These are phyloP conservation scores for Nowickia ferox DNA, from an alignment of 2,888 invertebrate genomes.

Conservation along the genomic window DNA sequence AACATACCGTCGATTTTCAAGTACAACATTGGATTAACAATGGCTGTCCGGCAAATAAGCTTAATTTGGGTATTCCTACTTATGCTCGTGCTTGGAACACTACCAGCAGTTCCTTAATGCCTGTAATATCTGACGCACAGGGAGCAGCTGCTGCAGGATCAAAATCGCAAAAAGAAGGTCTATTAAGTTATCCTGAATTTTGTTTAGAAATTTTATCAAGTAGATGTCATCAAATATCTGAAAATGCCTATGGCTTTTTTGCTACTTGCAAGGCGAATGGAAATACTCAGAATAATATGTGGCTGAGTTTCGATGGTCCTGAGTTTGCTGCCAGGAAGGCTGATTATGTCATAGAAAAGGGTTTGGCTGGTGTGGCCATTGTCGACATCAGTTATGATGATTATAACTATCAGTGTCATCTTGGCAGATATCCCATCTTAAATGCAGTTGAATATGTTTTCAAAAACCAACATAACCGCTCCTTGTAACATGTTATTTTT, in stretches of 20 bases:
- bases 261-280: conserved; percentile 88
- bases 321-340: conserved; percentile 91
- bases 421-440: not conserved
- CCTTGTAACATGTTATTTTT: too few relatives aligned
- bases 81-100: conserved; percentile 91
- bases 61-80: conserved; percentile 89
- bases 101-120: conserved; percentile 85
- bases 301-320: conserved; percentile 92
- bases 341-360: conserved; percentile 87
- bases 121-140: conserved; percentile 89
- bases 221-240: too few relatives aligned
- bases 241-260: conserved; percentile 85
- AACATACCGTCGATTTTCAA: conserved; percentile 87
- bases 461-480: too few relatives aligned
- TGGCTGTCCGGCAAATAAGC: conserved; percentile 87
- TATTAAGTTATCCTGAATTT: conserved; percentile 91
- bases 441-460: too few relatives aligned
- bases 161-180: conserved; percentile 88
- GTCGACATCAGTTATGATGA: conserved; percentile 91
- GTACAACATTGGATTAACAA: conserved; percentile 86
- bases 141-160: conserved; percentile 87
- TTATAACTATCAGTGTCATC: conserved; percentile 88
- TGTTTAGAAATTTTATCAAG: conserved; percentile 85
- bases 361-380: conserved; percentile 90
- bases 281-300: conserved; percentile 87